A percentile compares a stretch with the other conserved stretches of the same genome.
These are phyloP conservation scores for Eupithecia exiguata DNA, from an alignment of 2,888 invertebrate species.

Conservation along the genomic window DNA sequence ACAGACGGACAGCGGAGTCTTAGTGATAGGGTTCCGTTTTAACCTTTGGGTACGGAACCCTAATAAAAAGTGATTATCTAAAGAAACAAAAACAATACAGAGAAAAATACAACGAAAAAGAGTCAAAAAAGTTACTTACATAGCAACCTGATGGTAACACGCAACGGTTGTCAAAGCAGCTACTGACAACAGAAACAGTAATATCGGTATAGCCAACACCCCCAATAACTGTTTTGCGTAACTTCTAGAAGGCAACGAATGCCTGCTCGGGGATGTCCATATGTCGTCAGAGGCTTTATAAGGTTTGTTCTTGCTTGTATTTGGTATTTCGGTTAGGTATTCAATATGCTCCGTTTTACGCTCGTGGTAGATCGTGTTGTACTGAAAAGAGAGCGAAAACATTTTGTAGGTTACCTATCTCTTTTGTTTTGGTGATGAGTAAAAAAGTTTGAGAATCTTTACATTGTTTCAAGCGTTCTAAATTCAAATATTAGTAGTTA, in stretches of 20 bases:
- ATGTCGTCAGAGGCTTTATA: constrained; percentile 51
- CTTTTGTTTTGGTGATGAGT: neutral
- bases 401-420: neutral
- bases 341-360: constrained; percentile 67
- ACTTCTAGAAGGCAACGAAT: constrained; percentile 86
- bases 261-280: constrained; percentile 86
- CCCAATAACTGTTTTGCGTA: constrained; percentile 88
- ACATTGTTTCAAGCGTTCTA: neutral
- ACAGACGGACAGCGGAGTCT: too few relatives aligned
- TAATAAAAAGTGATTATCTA: neutral
- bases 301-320: constrained; percentile 49
- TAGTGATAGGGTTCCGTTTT: too few relatives aligned
- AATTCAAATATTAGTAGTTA: too few relatives aligned
- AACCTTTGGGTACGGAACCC: too few relatives aligned
- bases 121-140: constrained; percentile 84
- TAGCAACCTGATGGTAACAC: constrained; percentile 89
- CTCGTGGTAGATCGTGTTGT: constrained; percentile 72
- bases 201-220: constrained; percentile 87
- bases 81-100: neutral
- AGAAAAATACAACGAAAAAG: neutral
- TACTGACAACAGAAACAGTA: constrained; percentile 86
- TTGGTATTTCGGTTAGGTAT: constrained; percentile 64
- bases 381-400: constrained; percentile 53
- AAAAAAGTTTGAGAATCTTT: constrained; percentile 16
- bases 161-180: constrained; percentile 88